Conservation (phyloP, 2,113 vertebrate genomes). For the Puma concolor region DNA sequence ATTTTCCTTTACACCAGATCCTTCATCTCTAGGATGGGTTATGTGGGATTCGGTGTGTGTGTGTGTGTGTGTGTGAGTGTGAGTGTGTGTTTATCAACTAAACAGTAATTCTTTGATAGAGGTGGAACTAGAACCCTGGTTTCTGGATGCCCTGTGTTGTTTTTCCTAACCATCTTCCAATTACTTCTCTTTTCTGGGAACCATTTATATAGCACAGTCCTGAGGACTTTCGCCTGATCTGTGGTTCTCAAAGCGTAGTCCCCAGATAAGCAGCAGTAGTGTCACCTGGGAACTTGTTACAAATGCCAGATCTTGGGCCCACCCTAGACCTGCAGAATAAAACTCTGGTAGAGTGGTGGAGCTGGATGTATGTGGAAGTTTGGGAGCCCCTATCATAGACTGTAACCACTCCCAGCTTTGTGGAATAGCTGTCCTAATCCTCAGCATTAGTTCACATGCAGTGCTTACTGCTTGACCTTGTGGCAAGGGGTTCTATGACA, state of each 20-base stretch:
- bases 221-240: neutral
- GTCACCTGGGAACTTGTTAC: neutral
- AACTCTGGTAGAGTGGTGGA: neutral
- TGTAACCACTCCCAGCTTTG: neutral
- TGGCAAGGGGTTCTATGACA: neutral
- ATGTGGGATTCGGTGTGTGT: neutral
- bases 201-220: neutral
- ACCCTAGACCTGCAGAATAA: neutral
- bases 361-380: neutral
- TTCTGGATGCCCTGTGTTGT: neutral
- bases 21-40: neutral
- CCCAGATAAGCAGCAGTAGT: neutral
- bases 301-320: neutral
- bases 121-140: neutral
- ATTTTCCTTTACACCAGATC: neutral
- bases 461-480: neutral
- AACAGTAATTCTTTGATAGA: neutral
- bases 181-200: neutral
- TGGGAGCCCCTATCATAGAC: neutral
- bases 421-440: no score
- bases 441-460: neutral
- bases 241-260: neutral
- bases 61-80: neutral
- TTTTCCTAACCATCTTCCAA: neutral
- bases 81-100: neutral